Conservation (phyloP, 2,797 vertebrate species). For the Danionella dracula region DNA sequence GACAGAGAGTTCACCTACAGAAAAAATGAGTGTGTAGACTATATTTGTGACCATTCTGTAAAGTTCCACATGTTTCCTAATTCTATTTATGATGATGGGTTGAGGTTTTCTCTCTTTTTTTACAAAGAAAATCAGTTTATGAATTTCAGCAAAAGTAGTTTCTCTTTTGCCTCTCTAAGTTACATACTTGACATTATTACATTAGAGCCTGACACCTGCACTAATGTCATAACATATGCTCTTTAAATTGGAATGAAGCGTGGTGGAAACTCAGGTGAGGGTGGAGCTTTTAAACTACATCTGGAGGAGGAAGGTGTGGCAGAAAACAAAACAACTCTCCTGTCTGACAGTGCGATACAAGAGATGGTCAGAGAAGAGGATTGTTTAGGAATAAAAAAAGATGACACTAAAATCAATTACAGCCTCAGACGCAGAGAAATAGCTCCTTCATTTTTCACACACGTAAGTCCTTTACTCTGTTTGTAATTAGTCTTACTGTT, state of each 20-base stretch:
- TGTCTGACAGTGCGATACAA: neutral
- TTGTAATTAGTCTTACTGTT: too few relatives aligned
- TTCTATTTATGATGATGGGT: too few relatives aligned
- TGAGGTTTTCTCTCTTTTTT: too few relatives aligned
- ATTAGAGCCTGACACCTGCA: neutral
- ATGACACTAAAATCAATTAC: neutral
- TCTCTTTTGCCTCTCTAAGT: too few relatives aligned
- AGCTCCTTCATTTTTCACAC: neutral
- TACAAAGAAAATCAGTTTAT: too few relatives aligned
- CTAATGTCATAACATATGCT: neutral
- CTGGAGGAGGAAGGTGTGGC: neutral
- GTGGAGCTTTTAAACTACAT: neutral
- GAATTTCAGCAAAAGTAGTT: too few relatives aligned
- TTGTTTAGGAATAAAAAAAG: neutral
- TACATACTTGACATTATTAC: too few relatives aligned
- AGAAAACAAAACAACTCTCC: neutral
- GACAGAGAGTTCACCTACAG: too few relatives aligned
- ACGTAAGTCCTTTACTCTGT: constrained; percentile 23
- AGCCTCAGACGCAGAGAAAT: neutral
- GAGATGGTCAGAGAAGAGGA: neutral
- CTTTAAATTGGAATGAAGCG: neutral
- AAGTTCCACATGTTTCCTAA: too few relatives aligned
- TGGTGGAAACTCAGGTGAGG: neutral
- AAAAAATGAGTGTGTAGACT: too few relatives aligned
- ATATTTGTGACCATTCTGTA: too few relatives aligned